Percentiles rank a stretch among this genome's conserved stretches.
Evolutionary conservation across 2,888 invertebrate genomes (phyloP).

Genomic region (Trichopoda pennipes): DNA sequence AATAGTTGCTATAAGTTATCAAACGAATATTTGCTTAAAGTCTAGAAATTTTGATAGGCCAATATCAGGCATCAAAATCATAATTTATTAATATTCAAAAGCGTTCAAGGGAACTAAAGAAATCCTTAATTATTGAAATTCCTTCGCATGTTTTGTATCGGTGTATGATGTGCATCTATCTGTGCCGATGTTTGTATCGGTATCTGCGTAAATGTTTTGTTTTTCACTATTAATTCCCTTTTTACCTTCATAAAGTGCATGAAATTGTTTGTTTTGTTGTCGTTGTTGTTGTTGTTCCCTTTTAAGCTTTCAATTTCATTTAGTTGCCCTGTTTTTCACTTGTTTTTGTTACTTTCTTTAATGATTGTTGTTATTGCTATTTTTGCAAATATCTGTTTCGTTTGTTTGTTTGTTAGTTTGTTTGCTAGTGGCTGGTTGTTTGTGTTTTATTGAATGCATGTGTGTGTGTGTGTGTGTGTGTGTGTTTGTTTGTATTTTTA

Average conservation of each 20-base stretch:
- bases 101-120: too few species aligned
- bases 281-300: too few species aligned
- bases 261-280: too few species aligned
- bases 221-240: conserved; percentile 28
- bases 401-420: not conserved
- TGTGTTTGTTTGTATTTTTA: conserved; percentile 24
- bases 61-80: too few species aligned
- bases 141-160: not conserved
- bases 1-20: too few species aligned
- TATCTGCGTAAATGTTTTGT: not conserved
- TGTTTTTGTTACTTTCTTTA: conserved; percentile 31
- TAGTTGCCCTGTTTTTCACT: conserved; percentile 38
- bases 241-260: conserved; percentile 61
- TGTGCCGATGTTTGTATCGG: not conserved
- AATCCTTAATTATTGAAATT: not conserved
- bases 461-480: conserved; percentile 1
- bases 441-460: not conserved
- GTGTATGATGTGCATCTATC: not conserved
- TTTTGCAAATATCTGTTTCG: conserved; percentile 17
- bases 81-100: too few species aligned
- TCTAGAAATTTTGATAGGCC: too few species aligned
- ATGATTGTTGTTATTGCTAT: conserved; percentile 11
- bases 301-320: conserved; percentile 67
- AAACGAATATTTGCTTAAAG: too few species aligned
- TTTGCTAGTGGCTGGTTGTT: conserved; percentile 5